Evolutionary conservation across 2,888 invertebrate genomes (phyloP).

Genomic region (Xylophagus ater): DNA sequence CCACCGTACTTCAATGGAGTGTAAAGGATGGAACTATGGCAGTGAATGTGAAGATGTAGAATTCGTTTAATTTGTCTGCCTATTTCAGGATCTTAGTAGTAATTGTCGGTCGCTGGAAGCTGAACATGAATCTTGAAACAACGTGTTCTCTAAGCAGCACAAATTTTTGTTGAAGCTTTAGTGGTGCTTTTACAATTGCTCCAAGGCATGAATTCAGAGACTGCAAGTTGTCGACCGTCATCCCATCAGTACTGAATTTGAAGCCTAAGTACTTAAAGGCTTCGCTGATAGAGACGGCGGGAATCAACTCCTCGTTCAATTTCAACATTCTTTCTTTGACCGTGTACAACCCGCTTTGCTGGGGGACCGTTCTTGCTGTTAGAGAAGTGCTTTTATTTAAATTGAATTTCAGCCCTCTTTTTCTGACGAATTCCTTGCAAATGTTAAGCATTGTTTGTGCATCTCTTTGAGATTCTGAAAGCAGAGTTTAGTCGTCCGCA

Average conservation of each 20-base stretch:
- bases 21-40: background rate
- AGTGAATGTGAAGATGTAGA: background rate
- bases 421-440: background rate
- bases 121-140: background rate
- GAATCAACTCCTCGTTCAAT: background rate
- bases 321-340: background rate
- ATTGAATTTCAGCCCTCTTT: background rate
- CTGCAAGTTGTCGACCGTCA: background rate
- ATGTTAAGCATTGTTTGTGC: background rate
- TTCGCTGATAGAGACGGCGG: background rate
- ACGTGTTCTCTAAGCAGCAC: background rate
- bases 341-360: background rate
- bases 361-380: background rate
- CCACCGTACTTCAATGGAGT: background rate
- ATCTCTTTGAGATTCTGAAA: background rate
- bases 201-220: background rate
- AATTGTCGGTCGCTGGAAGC: background rate
- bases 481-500: background rate
- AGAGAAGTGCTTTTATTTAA: background rate
- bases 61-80: background rate
- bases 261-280: background rate
- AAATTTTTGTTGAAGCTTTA: constrained; percentile 6
- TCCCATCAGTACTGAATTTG: background rate
- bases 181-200: background rate
- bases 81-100: background rate